These are phyloP conservation scores for Tauraco erythrolophus DNA, from an alignment of 2,113 vertebrate species.

Conservation along the genomic window DNA sequence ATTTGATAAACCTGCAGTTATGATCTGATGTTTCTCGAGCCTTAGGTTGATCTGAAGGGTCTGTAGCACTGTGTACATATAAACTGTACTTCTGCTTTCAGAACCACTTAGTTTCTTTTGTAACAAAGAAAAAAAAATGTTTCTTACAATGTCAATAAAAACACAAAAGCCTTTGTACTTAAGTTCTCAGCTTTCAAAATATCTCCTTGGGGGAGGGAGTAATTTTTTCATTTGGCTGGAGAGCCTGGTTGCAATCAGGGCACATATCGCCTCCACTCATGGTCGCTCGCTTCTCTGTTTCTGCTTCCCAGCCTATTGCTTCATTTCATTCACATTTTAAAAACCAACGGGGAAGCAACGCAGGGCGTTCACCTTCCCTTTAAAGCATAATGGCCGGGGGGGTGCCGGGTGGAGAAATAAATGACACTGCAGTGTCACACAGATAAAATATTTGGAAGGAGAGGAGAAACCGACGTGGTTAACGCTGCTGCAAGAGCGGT, in stretches of 20 bases:
- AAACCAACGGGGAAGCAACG: background rate
- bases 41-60: constrained; percentile 78
- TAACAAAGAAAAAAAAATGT: constrained; percentile 90
- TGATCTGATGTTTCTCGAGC: constrained; percentile 73
- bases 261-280: background rate
- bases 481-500: background rate
- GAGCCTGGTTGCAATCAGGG: background rate
- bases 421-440: background rate
- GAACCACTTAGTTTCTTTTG: constrained; percentile 93
- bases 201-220: background rate
- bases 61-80: constrained; percentile 77
- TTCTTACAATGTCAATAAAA: constrained; percentile 99
- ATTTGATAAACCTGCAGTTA: constrained; percentile 81
- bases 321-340: background rate
- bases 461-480: background rate
- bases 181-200: constrained; percentile 45
- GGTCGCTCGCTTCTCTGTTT: background rate
- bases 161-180: constrained; percentile 86
- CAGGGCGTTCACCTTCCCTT: background rate
- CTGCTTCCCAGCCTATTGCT: background rate
- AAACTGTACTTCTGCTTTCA: constrained; percentile 83
- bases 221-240: background rate
- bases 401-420: background rate
- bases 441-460: background rate
- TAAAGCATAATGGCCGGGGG: background rate